A percentile compares a stretch with the other conserved stretches of the same genome.
Conservation (phyloP, 37 sponge, comb jelly and placozoan species). For the Mnemiopsis leidyi region DNA sequence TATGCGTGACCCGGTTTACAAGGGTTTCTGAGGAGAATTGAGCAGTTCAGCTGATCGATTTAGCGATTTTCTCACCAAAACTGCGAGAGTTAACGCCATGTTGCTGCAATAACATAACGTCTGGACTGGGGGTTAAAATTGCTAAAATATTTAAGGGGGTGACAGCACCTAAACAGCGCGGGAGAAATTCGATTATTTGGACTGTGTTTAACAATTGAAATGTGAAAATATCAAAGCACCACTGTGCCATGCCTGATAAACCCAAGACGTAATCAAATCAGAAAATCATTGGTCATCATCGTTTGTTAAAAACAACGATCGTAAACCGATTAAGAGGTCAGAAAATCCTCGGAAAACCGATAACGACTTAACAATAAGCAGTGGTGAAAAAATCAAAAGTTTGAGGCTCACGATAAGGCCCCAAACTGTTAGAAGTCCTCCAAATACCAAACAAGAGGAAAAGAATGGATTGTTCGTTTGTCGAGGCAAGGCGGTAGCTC, state of each 20-base stretch:
- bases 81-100: too few species aligned
- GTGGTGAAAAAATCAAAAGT: not conserved
- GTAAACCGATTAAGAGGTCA: not conserved
- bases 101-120: too few species aligned
- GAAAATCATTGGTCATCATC: not conserved
- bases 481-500: not conserved
- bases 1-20: not conserved
- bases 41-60: not conserved
- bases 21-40: not conserved
- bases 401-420: not conserved
- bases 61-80: not conserved
- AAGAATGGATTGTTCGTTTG: not conserved
- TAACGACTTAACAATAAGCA: not conserved
- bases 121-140: not conserved
- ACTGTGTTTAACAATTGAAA: not conserved
- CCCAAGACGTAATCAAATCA: not conserved
- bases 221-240: not conserved
- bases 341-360: not conserved
- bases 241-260: not conserved
- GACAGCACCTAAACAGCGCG: not conserved
- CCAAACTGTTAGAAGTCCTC: too few species aligned
- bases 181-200: not conserved
- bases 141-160: not conserved
- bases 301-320: not conserved
- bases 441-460: not conserved